Evolutionary conservation across 2,113 vertebrate genomes (phyloP), one percentile per base, ranked within the genome.

Genomic region (Dipodomys ordii): DNA sequence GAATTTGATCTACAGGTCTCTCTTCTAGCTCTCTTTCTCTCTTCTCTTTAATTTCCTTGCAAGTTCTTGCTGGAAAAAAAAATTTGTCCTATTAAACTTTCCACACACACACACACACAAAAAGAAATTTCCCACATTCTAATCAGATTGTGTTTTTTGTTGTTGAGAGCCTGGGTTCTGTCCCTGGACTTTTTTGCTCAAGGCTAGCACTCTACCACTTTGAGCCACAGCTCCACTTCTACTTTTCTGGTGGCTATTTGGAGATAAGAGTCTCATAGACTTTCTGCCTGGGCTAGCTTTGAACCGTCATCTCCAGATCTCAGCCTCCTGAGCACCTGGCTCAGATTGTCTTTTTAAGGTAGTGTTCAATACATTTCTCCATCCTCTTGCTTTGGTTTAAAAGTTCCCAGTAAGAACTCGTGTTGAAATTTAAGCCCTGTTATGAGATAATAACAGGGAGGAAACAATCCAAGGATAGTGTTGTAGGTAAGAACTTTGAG

Each of bases 11-110:
- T 77, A 65, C 16, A 10, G 22, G 2, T 74, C 35, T 80, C 73
- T 88, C 73, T 60, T 46, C 13, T 44, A 67, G 32, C 16, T 81
- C 22, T 68, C 20, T 57, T 69, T 81, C 73, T 83, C 39, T n/a
- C 3, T 91, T 28, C 32, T 27, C 68, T 76, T 80, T 49, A 88
- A 88, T 91, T 88, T 92, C 18, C 49, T 92, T 85, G 9, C 39
- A 81, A 30, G 44, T 68, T 88, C 20, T 53, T 77, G 1, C 57
- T 77, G 68, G 77, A 76, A n/a, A 81, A 81, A 74, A 79, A 62
- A 49, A 53, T 80, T 57, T 57, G 16, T 57, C 53, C 53, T 57
- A 57, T 57, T 57, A 57, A 57, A 57, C 53, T 57, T 53, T 53
- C 49, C 49, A 53, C 49, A 53, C 49, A 53, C 49, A 53, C 35